These are phyloP conservation scores for Sebastes reedi DNA, from an alignment of 2,797 vertebrate species.

Conservation along the genomic window DNA sequence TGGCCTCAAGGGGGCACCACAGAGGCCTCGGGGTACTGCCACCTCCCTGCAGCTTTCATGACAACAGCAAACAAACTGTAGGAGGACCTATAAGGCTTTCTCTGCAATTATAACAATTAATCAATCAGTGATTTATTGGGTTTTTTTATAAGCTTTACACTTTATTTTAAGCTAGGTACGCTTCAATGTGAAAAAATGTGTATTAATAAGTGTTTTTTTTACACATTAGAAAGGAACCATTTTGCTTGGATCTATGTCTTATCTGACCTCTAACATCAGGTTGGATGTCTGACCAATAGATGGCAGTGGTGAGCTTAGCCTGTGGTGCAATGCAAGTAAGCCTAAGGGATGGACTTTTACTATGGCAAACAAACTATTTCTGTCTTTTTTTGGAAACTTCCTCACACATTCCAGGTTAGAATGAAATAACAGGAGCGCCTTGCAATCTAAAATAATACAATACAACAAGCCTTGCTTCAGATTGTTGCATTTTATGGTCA, in stretches of 20 bases:
- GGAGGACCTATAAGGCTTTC: neutral
- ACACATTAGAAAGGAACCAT: neutral
- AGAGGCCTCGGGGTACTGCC: conserved; percentile 71
- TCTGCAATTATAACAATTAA: neutral
- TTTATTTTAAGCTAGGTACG: neutral
- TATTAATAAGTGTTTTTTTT: neutral
- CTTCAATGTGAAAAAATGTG: neutral
- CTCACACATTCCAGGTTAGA: neutral
- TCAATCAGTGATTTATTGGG: neutral
- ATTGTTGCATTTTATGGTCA: neutral
- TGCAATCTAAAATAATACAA: neutral
- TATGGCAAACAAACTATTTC: neutral
- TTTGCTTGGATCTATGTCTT: neutral
- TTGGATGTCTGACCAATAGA: conserved; percentile 27
- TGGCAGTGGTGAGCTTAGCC: conserved; percentile 51
- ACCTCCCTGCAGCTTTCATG: conserved; percentile 51
- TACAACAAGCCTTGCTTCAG: neutral
- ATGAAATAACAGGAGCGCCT: neutral
- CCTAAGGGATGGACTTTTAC: neutral
- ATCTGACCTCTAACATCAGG: neutral
- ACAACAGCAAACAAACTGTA: neutral
- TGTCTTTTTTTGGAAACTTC: neutral
- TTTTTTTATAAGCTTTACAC: neutral
- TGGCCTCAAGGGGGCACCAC: conserved; percentile 44
- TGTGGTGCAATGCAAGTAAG: neutral